Percentiles rank a stretch among this genome's conserved stretches.
phyloP scores from a whole-genome alignment of 1,140 invertebrate genomes.

The Ceratina calcarata region DNA sequence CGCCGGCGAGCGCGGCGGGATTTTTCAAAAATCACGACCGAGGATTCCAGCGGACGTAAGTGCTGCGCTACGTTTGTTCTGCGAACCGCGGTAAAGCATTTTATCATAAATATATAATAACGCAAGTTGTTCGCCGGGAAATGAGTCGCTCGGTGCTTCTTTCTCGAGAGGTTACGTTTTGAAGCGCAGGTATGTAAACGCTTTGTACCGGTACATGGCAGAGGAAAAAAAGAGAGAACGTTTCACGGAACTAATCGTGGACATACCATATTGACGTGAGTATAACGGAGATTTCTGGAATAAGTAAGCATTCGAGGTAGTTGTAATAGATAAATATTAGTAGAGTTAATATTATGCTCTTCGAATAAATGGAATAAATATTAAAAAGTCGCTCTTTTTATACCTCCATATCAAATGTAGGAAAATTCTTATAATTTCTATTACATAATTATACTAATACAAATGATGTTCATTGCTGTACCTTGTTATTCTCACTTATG shows the following conservation, averaged over 20 bases:
- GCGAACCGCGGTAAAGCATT: constrained; percentile 25
- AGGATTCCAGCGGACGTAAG: constrained; percentile 10
- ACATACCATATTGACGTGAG: neutral
- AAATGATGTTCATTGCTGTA: too few relatives aligned
- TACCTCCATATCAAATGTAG: too few relatives aligned
- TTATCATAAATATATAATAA: constrained; percentile 49
- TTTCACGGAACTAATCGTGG: constrained; percentile 34
- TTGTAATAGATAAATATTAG: too few relatives aligned
- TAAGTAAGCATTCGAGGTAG: neutral
- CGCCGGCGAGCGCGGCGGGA: constrained; percentile 24
- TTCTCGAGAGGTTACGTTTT: constrained; percentile 14
- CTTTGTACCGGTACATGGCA: neutral
- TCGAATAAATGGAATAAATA: too few relatives aligned
- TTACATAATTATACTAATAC: too few relatives aligned
- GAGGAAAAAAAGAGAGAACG: constrained; percentile 1
- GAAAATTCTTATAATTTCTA: too few relatives aligned
- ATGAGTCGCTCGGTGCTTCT: neutral
- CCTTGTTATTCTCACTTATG: too few relatives aligned
- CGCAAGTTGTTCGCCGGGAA: neutral
- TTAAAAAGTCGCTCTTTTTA: too few relatives aligned
- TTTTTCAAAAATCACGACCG: constrained; percentile 40
- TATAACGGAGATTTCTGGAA: constrained; percentile 1
- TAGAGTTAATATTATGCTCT: too few relatives aligned
- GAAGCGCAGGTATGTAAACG: constrained; percentile 3
- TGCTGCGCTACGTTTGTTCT: constrained; percentile 37